Evolutionary conservation across 1,140 invertebrate genomes (phyloP).

Genomic region (Subanguina moxae): DNA sequence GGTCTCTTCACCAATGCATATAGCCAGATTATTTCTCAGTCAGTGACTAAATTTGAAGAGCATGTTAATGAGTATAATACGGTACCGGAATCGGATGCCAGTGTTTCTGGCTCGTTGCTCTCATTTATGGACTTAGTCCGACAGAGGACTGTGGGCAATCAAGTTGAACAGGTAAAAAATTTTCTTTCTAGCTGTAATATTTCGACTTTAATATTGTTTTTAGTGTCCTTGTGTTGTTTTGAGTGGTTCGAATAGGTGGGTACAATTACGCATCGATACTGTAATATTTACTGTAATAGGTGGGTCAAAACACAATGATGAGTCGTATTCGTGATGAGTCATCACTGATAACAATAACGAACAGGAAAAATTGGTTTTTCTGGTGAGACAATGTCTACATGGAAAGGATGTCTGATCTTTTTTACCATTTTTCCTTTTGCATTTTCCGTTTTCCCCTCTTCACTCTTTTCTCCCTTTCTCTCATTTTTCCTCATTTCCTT

Average conservation of each 20-base stretch:
- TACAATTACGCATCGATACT: too few species aligned
- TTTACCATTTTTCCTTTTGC: too few species aligned
- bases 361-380: too few species aligned
- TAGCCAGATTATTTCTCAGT: neutral
- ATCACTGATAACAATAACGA: too few species aligned
- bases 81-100: neutral
- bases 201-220: slow-evolving; percentile 23
- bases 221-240: slow-evolving; percentile 43
- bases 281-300: slow-evolving; percentile 11
- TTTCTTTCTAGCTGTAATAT: slow-evolving; percentile 5
- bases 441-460: too few species aligned
- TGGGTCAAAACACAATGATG: neutral
- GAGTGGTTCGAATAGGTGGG: slow-evolving; percentile 12
- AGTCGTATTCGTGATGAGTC: too few species aligned
- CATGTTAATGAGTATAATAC: neutral
- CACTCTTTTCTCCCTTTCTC: too few species aligned
- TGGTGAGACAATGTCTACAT: too few species aligned
- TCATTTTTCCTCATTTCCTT: too few species aligned
- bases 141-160: slow-evolving; percentile 30
- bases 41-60: neutral
- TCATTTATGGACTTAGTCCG: slow-evolving; percentile 36
- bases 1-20: too few species aligned
- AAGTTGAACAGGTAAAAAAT: slow-evolving; percentile 41
- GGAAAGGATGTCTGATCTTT: too few species aligned
- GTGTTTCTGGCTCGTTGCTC: slow-evolving; percentile 5